phyloP scores from a whole-genome alignment of 37 sponge, comb jelly and placozoan species.

The Aplysina aerophoba region DNA sequence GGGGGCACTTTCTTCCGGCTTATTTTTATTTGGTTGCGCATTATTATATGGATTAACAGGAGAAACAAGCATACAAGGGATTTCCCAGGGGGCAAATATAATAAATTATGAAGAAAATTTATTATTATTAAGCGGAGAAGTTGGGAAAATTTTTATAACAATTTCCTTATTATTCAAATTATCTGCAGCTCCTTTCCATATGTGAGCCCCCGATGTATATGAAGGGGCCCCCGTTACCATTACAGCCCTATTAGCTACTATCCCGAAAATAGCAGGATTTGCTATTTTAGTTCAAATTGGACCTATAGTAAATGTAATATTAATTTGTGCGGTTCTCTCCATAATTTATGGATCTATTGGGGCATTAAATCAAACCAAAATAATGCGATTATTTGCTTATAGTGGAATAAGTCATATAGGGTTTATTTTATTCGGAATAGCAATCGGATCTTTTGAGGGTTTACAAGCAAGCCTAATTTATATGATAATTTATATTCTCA shows the following conservation, averaged over 20 bases:
- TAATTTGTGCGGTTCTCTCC: constrained; percentile 66
- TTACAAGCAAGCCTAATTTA: constrained; percentile 73
- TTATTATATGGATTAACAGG: constrained; percentile 72
- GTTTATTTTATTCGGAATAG: constrained; percentile 73
- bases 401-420: constrained; percentile 82
- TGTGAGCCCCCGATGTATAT: constrained; percentile 83
- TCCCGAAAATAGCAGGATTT: constrained; percentile 68
- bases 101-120: constrained; percentile 11
- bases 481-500: constrained; percentile 75
- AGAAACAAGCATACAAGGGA: constrained; percentile 60
- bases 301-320: constrained; percentile 55
- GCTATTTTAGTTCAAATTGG: constrained; percentile 73
- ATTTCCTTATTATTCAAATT: constrained; percentile 72
- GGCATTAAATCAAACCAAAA: constrained; percentile 81
- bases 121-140: constrained; percentile 6
- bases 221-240: constrained; percentile 66
- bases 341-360: constrained; percentile 73
- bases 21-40: constrained; percentile 72
- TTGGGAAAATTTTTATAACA: constrained; percentile 62
- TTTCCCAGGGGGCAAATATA: not conserved
- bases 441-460: constrained; percentile 71
- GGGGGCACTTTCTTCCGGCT: constrained; percentile 68
- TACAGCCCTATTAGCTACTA: constrained; percentile 59
- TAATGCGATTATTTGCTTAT: constrained; percentile 82
- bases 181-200: constrained; percentile 76